Base-by-base conservation (phyloP, 2,797 vertebrate species). In the Sciaenops ocellatus region DNA sequence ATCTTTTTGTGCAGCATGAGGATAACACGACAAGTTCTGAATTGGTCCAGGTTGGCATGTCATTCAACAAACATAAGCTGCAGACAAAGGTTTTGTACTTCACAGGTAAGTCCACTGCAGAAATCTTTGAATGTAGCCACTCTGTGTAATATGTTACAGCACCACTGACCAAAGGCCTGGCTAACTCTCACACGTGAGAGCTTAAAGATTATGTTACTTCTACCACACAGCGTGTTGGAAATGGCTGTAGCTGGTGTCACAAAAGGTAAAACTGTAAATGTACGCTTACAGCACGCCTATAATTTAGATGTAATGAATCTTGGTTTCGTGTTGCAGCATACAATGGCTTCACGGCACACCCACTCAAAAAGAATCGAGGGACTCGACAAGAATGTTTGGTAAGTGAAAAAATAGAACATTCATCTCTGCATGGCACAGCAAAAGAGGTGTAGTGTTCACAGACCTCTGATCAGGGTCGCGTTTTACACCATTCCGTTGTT, bases 371-470 rank as follows among this genome's bases (percentile, higher is more conserved):
- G 98, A 89, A 99, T 99, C 46, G 95, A 97, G 89, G 98, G 98
- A 47, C 95, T 99, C 82, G 97, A 98, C 84, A 95, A 95, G 86
- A 99, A 97, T 70, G 83, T 99, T 0, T 99, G 98, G 98, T 99
- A 87, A 96, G 97, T 95, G 77, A 57, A 63, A 62, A 15, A n/a
- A 20, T 15, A 3, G 44, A n/a, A 4, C 30, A 0, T 59, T 28
- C 1, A 26, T 41, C 20, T 69, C 17, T 72, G 13, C 22, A 5
- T 10, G 8, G 28, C 2, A 55, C 3, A 1, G 20, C 2, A 74
- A 22, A 34, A 51, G 3, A 56, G 5, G 3, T 13, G 12, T 57
- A 54, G 3, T 42, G 12, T 16, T 48, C 1, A 41, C n/a, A 26
- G 9, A 47, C 13, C 3, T 20, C 26, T 11, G 52, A 74, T 42